Evolutionary conservation across 2,888 invertebrate species (phyloP).

Genomic region (Eutolmus rufibarbis): DNA sequence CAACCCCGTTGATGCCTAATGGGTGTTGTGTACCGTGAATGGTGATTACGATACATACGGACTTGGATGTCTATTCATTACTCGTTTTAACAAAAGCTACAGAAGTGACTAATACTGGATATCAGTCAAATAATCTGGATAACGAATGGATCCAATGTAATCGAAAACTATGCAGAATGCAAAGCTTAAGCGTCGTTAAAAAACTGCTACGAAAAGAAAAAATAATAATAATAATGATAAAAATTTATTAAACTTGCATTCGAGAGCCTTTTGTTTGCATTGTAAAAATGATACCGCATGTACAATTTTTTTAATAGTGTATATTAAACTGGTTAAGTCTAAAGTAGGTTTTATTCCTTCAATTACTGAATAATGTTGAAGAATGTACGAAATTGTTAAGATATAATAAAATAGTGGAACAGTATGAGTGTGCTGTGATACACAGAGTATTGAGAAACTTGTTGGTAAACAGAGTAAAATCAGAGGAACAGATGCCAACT

Average conservation of each 20-base stretch:
- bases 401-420: slow-evolving; percentile 4
- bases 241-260: slow-evolving; percentile 2
- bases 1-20: slow-evolving; percentile 48
- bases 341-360: slow-evolving; percentile 26
- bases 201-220: slow-evolving; percentile 3
- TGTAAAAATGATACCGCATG: slow-evolving; percentile 36
- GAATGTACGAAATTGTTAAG: slow-evolving; percentile 8
- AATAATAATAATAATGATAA: background rate
- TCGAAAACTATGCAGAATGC: slow-evolving; percentile 13
- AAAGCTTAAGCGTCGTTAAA: slow-evolving; percentile 8
- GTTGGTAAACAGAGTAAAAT: background rate
- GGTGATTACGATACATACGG: background rate
- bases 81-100: slow-evolving; percentile 1
- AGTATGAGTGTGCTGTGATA: background rate
- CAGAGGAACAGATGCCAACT: background rate
- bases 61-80: background rate
- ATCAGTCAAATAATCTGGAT: slow-evolving; percentile 32
- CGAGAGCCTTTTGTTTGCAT: slow-evolving; percentile 35
- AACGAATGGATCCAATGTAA: slow-evolving; percentile 27
- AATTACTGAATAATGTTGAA: background rate
- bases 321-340: slow-evolving; percentile 39
- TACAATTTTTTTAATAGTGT: slow-evolving; percentile 41
- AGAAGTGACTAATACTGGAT: slow-evolving; percentile 38
- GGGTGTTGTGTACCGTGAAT: slow-evolving; percentile 36
- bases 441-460: background rate